phyloP scores from a whole-genome alignment of 92 coral and sea anemone species.

The Epizoanthus illoricatus region DNA sequence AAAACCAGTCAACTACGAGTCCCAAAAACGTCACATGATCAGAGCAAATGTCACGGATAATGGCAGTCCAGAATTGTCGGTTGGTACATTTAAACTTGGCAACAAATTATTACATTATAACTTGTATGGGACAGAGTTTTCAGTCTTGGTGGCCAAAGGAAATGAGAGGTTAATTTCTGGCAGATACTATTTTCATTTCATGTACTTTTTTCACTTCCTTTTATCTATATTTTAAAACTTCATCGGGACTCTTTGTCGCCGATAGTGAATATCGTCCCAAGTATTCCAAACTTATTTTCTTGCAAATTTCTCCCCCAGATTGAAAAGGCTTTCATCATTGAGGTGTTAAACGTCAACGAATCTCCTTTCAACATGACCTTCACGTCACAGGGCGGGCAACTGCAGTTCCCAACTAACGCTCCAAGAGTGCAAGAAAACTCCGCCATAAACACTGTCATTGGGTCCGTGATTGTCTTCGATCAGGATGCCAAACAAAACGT shows the following conservation, averaged over 20 bases:
- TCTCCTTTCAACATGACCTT: conserved; percentile 79
- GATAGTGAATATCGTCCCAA: too few species aligned
- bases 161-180: not conserved
- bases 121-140: not conserved
- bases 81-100: not conserved
- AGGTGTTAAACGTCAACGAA: conserved; percentile 85
- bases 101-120: not conserved
- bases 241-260: too few species aligned
- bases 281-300: not conserved
- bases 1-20: conserved; percentile 72
- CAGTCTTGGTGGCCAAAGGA: not conserved
- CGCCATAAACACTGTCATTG: conserved; percentile 55
- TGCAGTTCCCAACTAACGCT: conserved; percentile 57
- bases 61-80: conserved; percentile 80
- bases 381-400: conserved; percentile 71
- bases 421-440: conserved; percentile 79
- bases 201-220: too few species aligned
- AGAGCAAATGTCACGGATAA: conserved; percentile 76
- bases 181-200: too few species aligned
- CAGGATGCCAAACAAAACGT: conserved; percentile 63
- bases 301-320: conserved; percentile 49
- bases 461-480: conserved; percentile 77
- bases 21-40: conserved; percentile 66
- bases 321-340: conserved; percentile 74
- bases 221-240: too few species aligned